Conservation (phyloP, 2,888 invertebrate genomes). For the Lasioglossum marginatum region DNA sequence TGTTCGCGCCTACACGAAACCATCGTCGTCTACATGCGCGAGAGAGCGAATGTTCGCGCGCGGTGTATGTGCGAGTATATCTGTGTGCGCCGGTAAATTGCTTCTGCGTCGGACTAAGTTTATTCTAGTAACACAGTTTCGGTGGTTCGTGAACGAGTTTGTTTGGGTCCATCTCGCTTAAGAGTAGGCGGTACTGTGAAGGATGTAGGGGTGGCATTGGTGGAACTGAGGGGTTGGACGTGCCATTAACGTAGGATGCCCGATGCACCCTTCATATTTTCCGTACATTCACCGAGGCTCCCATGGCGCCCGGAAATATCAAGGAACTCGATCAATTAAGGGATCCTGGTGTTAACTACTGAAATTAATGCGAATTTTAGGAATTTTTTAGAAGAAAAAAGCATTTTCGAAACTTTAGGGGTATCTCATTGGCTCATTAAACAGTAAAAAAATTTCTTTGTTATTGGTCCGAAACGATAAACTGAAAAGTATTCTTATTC, state of each 20-base stretch:
- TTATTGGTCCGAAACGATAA: too few relatives aligned
- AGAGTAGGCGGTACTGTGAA: slow-evolving; percentile 75
- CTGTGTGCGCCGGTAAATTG: slow-evolving; percentile 67
- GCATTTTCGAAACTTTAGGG: too few relatives aligned
- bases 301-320: not conserved
- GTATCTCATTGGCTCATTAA: too few relatives aligned
- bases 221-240: slow-evolving; percentile 49
- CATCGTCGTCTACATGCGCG: not conserved
- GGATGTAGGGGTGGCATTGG: slow-evolving; percentile 67
- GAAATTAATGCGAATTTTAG: too few relatives aligned
- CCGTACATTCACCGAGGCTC: slow-evolving; percentile 9
- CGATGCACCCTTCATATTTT: slow-evolving; percentile 7
- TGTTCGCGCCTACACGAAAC: not conserved
- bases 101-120: slow-evolving; percentile 71
- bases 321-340: not conserved
- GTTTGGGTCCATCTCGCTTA: slow-evolving; percentile 79
- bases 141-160: slow-evolving; percentile 73
- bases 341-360: too few relatives aligned
- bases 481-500: too few relatives aligned
- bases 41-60: not conserved
- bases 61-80: not conserved
- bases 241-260: slow-evolving; percentile 39
- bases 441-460: too few relatives aligned
- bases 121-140: slow-evolving; percentile 82
- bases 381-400: too few relatives aligned